Base-by-base conservation (phyloP, 2,113 vertebrate genomes). In the Corythornis vintsioides region DNA sequence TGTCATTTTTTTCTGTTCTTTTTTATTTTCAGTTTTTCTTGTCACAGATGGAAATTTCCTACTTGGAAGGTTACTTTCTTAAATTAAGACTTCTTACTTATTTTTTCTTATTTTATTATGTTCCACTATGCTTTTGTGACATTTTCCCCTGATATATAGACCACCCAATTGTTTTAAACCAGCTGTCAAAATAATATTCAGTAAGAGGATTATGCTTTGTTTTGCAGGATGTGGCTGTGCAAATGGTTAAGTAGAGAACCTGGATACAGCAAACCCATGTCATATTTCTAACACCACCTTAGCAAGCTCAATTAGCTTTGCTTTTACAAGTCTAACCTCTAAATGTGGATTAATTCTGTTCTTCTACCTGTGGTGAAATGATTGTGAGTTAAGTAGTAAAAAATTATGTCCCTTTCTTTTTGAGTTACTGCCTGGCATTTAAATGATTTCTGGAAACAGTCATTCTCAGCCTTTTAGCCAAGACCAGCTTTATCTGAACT, bases 121-220 rank as follows among this genome's bases (percentile, higher is more conserved):
- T 89, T 85, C 38, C n/a, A 28, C 45, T 90, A 20, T 40, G 53
- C 18, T 94, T 78, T 24, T 78, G 28, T 59, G 22, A 21, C 18
- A 38, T 87, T 76, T 94, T 55, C 65, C 24, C 52, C 56, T 29
- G 10, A 31, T 73, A 31, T 19, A n/a, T 76, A 17, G 93, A 89
- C 93, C 90, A 96, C 80, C 77, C 69, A 70, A 77, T 63, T 90
- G 63, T 82, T 95, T 79, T 73, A 92, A 90, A 50, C 47, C 70
- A 87, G 50, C 81, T 95, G 84, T 92, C 89, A 95, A 92, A 96
- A 89, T 92, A 92, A 47, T 17, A 31, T 56, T 86, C 26, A 47
- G 43, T 86, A 33, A 81, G 57, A 79, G 47, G 47, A 50, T 56
- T 81, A 22, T 45, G 50, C 53, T 84, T 50, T 52, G 31, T 78